These are phyloP conservation scores for Rosalia funebris DNA, from an alignment of 2,888 invertebrate genomes.

Conservation along the genomic window DNA sequence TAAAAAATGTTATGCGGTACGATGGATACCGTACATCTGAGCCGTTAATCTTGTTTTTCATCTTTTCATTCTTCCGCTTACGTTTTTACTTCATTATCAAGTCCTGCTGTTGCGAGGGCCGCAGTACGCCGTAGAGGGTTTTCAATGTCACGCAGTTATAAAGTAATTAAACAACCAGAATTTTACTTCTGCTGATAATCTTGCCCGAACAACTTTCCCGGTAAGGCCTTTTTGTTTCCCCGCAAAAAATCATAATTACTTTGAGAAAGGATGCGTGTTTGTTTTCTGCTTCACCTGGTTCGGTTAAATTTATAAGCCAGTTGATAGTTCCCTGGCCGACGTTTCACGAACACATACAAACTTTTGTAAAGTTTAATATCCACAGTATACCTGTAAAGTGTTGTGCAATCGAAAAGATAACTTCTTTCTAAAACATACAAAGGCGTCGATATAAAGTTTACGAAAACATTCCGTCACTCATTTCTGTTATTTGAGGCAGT, in stretches of 20 bases:
- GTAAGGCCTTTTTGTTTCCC: constrained; percentile 3
- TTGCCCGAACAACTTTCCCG: constrained; percentile 14
- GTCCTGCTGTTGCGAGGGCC: too few species aligned
- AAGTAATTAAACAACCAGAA: constrained; percentile 12
- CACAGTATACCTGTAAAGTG: not conserved
- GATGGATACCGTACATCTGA: too few species aligned
- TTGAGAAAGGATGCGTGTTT: constrained; percentile 17
- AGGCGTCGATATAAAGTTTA: not conserved
- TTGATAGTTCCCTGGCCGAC: not conserved
- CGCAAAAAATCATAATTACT: constrained; percentile 16
- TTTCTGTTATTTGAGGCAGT: too few species aligned
- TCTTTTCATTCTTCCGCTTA: too few species aligned
- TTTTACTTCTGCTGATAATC: constrained; percentile 10
- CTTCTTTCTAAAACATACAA: not conserved
- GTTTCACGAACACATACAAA: not conserved
- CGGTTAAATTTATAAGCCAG: not conserved
- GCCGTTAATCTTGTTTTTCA: too few species aligned
- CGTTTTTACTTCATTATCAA: too few species aligned
- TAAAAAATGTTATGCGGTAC: too few species aligned
- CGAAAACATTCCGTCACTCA: not conserved
- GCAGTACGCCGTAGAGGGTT: constrained; percentile 3
- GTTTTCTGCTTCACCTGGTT: constrained; percentile 8
- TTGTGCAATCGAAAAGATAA: not conserved
- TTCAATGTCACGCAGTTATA: constrained; percentile 2
- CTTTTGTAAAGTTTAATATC: not conserved